phyloP scores from a whole-genome alignment of 2,797 vertebrate genomes.

The Aphelocoma californica region DNA sequence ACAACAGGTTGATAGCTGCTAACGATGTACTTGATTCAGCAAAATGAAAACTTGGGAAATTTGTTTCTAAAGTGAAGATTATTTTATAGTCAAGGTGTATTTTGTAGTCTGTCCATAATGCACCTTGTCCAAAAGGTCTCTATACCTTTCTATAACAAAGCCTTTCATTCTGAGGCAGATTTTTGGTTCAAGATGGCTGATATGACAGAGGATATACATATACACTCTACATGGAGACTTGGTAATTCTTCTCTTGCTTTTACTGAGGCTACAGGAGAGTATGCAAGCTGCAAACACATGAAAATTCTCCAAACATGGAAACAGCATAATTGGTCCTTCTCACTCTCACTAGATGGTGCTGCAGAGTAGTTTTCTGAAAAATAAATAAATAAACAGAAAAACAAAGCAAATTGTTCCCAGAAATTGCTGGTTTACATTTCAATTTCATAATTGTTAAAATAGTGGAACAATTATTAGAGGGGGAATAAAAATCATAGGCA shows the following conservation, averaged over 20 bases:
- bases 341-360: conserved; percentile 56
- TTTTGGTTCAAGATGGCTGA: background rate
- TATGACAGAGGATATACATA: background rate
- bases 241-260: background rate
- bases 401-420: background rate
- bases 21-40: background rate
- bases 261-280: background rate
- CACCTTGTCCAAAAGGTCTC: background rate
- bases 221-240: background rate
- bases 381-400: background rate
- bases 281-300: background rate
- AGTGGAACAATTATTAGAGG: background rate
- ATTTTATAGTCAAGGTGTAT: background rate
- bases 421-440: background rate
- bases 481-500: background rate
- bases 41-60: background rate
- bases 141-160: background rate
- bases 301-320: background rate
- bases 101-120: background rate
- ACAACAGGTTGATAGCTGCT: background rate
- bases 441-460: background rate
- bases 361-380: conserved; percentile 26
- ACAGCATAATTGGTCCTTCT: background rate
- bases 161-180: background rate
- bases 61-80: background rate